Conservation (phyloP, 2,113 vertebrate species). For the Vulpes vulpes region DNA sequence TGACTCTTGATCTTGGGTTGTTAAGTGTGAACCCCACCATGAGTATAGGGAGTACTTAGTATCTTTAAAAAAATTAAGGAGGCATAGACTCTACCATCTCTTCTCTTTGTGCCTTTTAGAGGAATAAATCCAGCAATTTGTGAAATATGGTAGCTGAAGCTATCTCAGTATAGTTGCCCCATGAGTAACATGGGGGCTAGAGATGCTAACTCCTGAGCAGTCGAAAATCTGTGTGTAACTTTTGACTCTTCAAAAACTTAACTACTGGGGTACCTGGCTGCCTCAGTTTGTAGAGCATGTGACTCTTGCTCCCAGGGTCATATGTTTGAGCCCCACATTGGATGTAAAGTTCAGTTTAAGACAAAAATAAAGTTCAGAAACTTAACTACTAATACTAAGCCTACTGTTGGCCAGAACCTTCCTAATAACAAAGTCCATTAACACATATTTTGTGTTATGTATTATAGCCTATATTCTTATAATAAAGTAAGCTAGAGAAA, state of each 20-base stretch:
- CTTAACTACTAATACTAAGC: background rate
- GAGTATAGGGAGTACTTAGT: background rate
- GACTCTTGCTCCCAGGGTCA: background rate
- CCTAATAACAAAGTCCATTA: background rate
- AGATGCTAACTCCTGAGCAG: background rate
- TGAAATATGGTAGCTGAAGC: background rate
- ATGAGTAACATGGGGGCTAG: background rate
- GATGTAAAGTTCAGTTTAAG: background rate
- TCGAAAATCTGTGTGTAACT: background rate
- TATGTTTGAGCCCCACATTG: background rate
- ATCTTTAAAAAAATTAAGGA: background rate
- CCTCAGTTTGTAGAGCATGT: background rate
- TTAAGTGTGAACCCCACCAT: background rate
- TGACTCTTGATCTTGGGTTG: background rate
- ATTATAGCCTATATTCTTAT: background rate
- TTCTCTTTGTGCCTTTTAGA: constrained; percentile 30
- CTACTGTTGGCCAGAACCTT: background rate
- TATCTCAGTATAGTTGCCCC: background rate
- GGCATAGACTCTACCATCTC: background rate
- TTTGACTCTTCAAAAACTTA: background rate
- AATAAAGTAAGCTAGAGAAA: background rate
- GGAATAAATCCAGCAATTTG: background rate
- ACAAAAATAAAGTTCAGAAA: background rate
- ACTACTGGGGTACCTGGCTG: background rate
- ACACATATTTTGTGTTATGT: background rate